Conservation (phyloP, 2,888 invertebrate species). For the Trissonchulus sp. region DNA sequence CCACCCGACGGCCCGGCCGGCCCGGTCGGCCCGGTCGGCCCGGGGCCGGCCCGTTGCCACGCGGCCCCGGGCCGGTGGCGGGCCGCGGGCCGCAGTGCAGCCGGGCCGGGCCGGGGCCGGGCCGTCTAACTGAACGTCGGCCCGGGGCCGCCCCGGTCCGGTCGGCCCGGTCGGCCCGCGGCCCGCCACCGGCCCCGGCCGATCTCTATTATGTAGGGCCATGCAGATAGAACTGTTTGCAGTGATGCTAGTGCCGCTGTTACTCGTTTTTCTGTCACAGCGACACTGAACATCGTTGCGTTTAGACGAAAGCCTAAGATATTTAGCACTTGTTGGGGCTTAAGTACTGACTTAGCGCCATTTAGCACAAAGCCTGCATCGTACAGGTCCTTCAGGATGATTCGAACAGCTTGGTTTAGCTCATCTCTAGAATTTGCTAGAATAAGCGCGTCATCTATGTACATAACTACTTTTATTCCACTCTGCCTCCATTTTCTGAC, state of each 20-base stretch:
- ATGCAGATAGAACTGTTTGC: background rate
- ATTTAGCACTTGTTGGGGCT: background rate
- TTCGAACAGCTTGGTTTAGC: background rate
- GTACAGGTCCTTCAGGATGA: background rate
- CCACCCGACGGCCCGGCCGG: too few species aligned
- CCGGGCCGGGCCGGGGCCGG: too few species aligned
- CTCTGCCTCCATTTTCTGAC: background rate
- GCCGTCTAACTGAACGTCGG: too few species aligned
- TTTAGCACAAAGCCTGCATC: background rate
- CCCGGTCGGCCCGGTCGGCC: too few species aligned
- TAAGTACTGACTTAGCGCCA: background rate
- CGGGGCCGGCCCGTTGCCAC: too few species aligned
- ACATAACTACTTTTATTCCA: background rate
- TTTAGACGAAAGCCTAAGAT: background rate
- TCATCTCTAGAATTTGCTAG: background rate
- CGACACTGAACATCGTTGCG: background rate
- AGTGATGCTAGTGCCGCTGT: background rate
- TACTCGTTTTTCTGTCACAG: background rate
- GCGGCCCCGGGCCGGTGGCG: too few species aligned
- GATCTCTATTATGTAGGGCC: too few species aligned
- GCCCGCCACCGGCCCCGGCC: too few species aligned
- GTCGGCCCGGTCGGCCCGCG: too few species aligned
- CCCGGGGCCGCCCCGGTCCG: too few species aligned
- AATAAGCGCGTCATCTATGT: background rate
- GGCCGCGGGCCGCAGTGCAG: too few species aligned